Base-by-base conservation (phyloP, 1,140 invertebrate genomes). In the Halyomorpha halys region DNA sequence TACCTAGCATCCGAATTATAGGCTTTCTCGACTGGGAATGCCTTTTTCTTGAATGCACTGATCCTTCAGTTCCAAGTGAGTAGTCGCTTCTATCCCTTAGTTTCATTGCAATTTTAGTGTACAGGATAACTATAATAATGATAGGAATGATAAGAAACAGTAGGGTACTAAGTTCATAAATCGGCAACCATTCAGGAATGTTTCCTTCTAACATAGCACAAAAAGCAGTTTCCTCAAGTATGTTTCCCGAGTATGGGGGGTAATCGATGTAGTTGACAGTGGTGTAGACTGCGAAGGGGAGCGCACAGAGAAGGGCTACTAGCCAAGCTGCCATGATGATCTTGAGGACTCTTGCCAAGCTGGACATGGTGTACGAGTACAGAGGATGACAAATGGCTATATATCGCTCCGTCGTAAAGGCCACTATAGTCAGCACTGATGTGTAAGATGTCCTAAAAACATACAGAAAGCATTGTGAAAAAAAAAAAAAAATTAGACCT, bases 371-470 rank as follows among this genome's bases (percentile, higher is more conserved):
- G 71, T 91, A 85, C 19, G 84, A 77, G 67, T 86, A 83, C 44
- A 96, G 75, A 0, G 92, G 91, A 74, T 95, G 86, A 71, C 92
- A 96, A 69, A 97, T 95, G 16, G 93, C 93, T 30, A 95, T 73
- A 76, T 95, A 97, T 49, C 92, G 80, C 74, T 91, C 89, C 70
- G 85, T 83, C 0, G 89, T 90, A 75, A 93, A 93, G 21, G 87
- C 86, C 16, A 92, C 88, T 67, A 97, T 95, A 23, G 90, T 93
- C 69, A 96, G 77, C 1, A 95, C 89, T 0, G 91, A 94, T 0
- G 90, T 89, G 72, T 93, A 93, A 2, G 89, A 89, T 0, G 89
- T 89, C 71, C 67, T 69, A 61, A n/a, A 56, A 56, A 13, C 34
- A 39, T 11, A 39, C 6, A 39, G 1, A 39, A 39, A 39, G 4